phyloP scores from a whole-genome alignment of 2,113 vertebrate genomes.

The Okapia johnstoni region DNA sequence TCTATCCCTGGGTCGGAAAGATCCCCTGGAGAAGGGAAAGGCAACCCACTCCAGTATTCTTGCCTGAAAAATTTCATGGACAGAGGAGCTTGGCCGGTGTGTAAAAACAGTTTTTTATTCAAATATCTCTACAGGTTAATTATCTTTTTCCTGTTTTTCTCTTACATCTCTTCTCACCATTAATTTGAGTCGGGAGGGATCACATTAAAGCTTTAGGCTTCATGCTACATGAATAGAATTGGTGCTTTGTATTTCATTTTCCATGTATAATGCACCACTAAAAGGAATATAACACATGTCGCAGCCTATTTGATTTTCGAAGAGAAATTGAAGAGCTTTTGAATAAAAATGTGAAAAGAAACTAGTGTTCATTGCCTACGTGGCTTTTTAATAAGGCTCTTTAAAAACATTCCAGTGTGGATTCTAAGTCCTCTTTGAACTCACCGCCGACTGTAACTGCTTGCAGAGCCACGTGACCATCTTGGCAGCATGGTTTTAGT shows the following conservation, averaged over 20 bases:
- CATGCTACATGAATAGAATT: neutral
- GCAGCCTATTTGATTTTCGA: slow-evolving; percentile 23
- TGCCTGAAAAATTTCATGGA: neutral
- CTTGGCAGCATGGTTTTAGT: slow-evolving; percentile 19
- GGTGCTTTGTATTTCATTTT: slow-evolving; percentile 36
- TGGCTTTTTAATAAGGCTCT: slow-evolving; percentile 20
- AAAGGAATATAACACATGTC: neutral
- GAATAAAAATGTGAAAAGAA: slow-evolving; percentile 52
- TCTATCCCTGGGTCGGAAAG: neutral
- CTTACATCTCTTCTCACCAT: neutral
- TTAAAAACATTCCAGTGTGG: slow-evolving; percentile 41
- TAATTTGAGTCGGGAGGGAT: slow-evolving; percentile 12
- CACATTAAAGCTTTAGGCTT: slow-evolving; percentile 12
- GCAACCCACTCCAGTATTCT: neutral
- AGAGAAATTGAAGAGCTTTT: slow-evolving; percentile 37
- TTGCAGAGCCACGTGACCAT: neutral
- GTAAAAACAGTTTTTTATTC: slow-evolving; percentile 2
- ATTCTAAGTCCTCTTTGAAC: slow-evolving; percentile 33
- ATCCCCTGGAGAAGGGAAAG: neutral
- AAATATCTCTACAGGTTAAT: neutral
- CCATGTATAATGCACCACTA: neutral
- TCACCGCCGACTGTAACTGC: neutral
- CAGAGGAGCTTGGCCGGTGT: neutral
- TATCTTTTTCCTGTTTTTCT: neutral
- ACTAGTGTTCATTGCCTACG: neutral